These are phyloP conservation scores for Pseudococcus viburni DNA, from an alignment of 2,888 invertebrate species.

Conservation along the genomic window DNA sequence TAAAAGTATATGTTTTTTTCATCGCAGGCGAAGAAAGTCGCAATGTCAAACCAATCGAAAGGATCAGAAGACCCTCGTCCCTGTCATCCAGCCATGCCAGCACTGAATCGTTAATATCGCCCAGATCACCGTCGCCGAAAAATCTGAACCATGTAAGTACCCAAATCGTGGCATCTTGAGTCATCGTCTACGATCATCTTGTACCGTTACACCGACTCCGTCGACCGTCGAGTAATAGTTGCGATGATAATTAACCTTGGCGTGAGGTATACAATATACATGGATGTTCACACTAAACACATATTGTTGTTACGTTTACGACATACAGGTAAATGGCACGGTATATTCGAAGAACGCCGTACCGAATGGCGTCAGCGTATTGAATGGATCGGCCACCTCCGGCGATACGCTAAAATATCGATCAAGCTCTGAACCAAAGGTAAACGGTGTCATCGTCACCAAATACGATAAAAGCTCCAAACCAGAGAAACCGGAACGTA, in stretches of 20 bases:
- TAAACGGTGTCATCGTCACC: constrained; percentile 48
- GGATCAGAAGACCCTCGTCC: constrained; percentile 61
- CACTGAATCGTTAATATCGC: constrained; percentile 65
- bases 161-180: neutral
- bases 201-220: neutral
- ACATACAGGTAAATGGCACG: constrained; percentile 53
- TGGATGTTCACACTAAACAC: neutral
- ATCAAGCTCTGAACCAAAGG: constrained; percentile 55
- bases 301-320: neutral
- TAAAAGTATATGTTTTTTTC: neutral
- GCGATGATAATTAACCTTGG: neutral
- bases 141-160: constrained; percentile 58
- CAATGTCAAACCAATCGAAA: constrained; percentile 53
- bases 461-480: constrained; percentile 76
- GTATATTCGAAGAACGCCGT: constrained; percentile 35
- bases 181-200: neutral
- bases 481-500: constrained; percentile 87
- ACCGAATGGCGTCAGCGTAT: constrained; percentile 45
- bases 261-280: neutral
- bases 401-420: constrained; percentile 38
- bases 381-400: constrained; percentile 44
- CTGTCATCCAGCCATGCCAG: constrained; percentile 61
- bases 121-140: constrained; percentile 64
- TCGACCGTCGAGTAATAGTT: neutral
- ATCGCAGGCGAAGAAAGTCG: constrained; percentile 53